These are phyloP conservation scores for Ericerus pela DNA, from an alignment of 1,140 invertebrate species.

Conservation along the genomic window DNA sequence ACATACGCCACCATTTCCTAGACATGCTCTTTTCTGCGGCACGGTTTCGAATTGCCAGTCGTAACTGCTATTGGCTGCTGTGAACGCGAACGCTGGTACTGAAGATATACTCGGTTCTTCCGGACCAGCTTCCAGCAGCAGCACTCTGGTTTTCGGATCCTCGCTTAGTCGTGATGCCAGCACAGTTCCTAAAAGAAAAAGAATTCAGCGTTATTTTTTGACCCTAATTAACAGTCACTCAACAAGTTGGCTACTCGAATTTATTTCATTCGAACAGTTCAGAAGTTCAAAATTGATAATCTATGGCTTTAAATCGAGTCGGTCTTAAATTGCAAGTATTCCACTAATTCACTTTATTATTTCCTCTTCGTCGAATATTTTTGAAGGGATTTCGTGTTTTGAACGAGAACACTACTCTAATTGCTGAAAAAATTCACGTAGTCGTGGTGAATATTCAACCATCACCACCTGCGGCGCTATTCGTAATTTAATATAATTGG, in stretches of 20 bases:
- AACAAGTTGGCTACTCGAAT: neutral
- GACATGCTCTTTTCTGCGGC: constrained; percentile 38
- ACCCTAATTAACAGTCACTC: too few species aligned
- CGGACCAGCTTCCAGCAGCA: constrained; percentile 45
- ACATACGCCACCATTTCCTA: constrained; percentile 43
- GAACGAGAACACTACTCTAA: too few species aligned
- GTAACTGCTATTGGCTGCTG: constrained; percentile 35
- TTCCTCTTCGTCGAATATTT: too few species aligned
- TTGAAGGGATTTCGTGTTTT: too few species aligned
- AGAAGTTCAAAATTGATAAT: neutral
- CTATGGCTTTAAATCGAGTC: too few species aligned
- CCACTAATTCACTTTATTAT: too few species aligned
- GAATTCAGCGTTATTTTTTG: neutral
- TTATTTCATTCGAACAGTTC: neutral
- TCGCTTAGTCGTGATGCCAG: constrained; percentile 42
- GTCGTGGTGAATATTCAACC: too few species aligned
- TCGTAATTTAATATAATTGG: too few species aligned
- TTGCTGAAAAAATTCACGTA: too few species aligned
- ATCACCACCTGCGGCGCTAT: too few species aligned
- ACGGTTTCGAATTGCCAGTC: constrained; percentile 54
- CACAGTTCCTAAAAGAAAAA: constrained; percentile 30
- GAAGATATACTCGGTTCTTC: constrained; percentile 49
- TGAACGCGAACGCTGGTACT: constrained; percentile 44
- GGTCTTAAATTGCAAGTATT: too few species aligned
- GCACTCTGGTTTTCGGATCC: constrained; percentile 32